Evolutionary conservation across 2,797 vertebrate genomes (phyloP).

Genomic region (Premnoplex brunnescens): DNA sequence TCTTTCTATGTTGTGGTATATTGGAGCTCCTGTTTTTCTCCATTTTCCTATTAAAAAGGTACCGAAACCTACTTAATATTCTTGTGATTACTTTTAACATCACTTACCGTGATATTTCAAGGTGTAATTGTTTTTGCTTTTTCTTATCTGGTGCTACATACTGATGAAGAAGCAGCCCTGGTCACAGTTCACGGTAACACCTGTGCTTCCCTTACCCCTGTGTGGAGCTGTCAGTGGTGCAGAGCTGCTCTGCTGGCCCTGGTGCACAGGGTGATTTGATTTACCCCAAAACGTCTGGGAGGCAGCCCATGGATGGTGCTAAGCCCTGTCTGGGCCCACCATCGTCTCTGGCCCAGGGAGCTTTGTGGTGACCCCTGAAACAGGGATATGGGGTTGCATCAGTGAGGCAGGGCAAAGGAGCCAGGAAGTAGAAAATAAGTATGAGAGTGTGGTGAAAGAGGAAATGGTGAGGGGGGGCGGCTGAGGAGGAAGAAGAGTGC

Average conservation of each 20-base stretch:
- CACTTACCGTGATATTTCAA: not conserved
- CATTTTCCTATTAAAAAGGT: conserved; percentile 43
- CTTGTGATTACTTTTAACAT: conserved; percentile 3
- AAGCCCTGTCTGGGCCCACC: not conserved
- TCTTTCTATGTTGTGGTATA: conserved; percentile 14
- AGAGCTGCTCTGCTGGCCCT: not conserved
- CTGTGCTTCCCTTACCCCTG: not conserved
- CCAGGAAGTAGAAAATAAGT: not conserved
- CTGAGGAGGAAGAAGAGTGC: not conserved
- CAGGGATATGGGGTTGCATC: not conserved
- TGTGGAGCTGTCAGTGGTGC: not conserved
- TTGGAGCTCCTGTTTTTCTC: not conserved
- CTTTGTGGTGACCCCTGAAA: not conserved
- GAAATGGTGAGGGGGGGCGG: not conserved
- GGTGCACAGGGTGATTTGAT: not conserved
- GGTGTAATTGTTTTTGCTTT: not conserved
- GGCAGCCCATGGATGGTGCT: not conserved
- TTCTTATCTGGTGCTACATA: not conserved
- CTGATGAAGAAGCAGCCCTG: not conserved
- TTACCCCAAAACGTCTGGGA: not conserved
- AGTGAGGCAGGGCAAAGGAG: not conserved
- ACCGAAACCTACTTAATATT: conserved; percentile 8
- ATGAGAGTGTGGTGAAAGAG: not conserved
- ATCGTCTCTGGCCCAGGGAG: not conserved
- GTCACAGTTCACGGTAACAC: not conserved